Percentiles rank a stretch among this genome's conserved stretches.
These are phyloP conservation scores for Mesorhabditis sp. DNA, from an alignment of 2,888 invertebrate species.

Conservation along the genomic window DNA sequence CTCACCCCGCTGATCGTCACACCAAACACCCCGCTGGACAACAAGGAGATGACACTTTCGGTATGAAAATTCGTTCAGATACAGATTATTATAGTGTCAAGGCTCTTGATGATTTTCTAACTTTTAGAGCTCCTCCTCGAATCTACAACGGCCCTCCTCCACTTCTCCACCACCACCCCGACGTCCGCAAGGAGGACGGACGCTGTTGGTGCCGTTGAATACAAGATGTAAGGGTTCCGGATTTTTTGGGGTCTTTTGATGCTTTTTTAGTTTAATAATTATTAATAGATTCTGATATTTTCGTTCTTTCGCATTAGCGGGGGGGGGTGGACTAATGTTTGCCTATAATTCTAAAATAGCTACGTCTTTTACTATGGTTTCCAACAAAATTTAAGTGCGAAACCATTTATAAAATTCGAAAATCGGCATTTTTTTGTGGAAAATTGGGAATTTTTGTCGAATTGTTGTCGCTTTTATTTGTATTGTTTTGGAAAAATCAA, in stretches of 20 bases:
- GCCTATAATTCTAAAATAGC: not conserved
- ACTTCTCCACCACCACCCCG: conserved; percentile 32
- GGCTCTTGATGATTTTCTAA: too few species aligned
- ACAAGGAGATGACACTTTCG: not conserved
- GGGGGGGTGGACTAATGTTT: too few species aligned
- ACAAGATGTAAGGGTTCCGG: conserved; percentile 27
- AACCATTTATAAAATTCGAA: too few species aligned
- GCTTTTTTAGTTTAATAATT: not conserved
- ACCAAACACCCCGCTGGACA: conserved; percentile 19
- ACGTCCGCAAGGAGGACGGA: conserved; percentile 31
- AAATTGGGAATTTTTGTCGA: too few species aligned
- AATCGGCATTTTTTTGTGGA: too few species aligned
- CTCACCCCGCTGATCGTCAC: conserved; percentile 49
- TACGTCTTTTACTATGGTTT: not conserved
- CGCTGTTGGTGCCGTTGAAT: conserved; percentile 47
- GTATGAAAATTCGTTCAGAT: not conserved
- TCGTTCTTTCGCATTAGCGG: too few species aligned
- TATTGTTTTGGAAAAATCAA: too few species aligned
- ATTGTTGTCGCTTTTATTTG: too few species aligned
- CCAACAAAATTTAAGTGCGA: too few species aligned
- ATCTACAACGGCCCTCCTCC: conserved; percentile 25
- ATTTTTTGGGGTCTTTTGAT: not conserved
- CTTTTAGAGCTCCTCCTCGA: conserved; percentile 37
- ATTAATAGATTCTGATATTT: too few species aligned
- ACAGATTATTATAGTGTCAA: not conserved